Base-by-base conservation (phyloP, 2,888 invertebrate species). In the Carterocephalus palaemon region DNA sequence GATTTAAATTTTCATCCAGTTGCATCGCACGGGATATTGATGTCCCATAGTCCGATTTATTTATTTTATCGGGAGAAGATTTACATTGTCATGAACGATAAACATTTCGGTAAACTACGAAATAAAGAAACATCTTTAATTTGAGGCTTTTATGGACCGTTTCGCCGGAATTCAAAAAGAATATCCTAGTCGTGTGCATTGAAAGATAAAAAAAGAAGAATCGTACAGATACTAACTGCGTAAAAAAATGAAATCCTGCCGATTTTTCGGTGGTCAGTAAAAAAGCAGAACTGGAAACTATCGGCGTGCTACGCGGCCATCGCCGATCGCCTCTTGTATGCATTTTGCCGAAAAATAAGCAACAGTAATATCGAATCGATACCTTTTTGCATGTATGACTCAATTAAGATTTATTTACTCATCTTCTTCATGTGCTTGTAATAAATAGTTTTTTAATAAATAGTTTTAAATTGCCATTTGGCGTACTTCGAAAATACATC, bases 191-290 rank as follows among this genome's bases (percentile, higher is more conserved):
- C 19, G 19, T 32, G 17, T 31, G 13, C 23, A 31, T 22, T 23
- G 32, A 32, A 24, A 13, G 16, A 22, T 40, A 23, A 40, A 38
- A 40, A 40, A 49, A 39, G 38, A 43, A 48, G 33, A 40, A 40
- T 31, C 17, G 40, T 7, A 31, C 13, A 31, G 23, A 22, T 10
- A 5, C 31, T 32, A 32, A 40, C 40, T 32, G 40, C 16, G 32
- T 40, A 40, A 40, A 40, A 49, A 53, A 55, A 58, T 49, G 54
- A 51, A 51, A 50, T 51, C 43, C 49, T 65, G 51, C 54, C 53
- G 60, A 71, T 71, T 75, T 76, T 64, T 59, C 61, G 67, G 75
- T 63, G 77, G 76, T 73, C 66, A 57, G 59, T 55, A 62, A 70
- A 75, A 73, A 64, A 54, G 50, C 55, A 49, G 48, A 52, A 53